Percentiles rank a stretch among this genome's conserved stretches.
These are phyloP conservation scores for Bellardia pandia DNA, from an alignment of 2,888 invertebrate genomes.

Conservation along the genomic window DNA sequence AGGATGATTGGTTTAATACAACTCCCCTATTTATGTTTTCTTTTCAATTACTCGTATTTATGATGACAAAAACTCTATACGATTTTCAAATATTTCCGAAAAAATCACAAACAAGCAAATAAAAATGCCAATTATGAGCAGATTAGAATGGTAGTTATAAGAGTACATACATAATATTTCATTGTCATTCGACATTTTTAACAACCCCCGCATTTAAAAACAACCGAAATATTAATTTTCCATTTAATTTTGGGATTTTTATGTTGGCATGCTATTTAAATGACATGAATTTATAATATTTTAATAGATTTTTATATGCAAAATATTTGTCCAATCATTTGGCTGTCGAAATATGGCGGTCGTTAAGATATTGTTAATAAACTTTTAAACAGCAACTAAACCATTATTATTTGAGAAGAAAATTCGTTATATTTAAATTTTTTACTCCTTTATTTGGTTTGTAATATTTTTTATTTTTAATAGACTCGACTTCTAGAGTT, in stretches of 20 bases:
- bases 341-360: not conserved
- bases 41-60: not conserved
- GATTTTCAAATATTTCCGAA: constrained; percentile 46
- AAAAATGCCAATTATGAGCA: constrained; percentile 70
- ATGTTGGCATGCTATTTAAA: constrained; percentile 9
- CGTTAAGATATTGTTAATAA: not conserved
- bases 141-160: constrained; percentile 64
- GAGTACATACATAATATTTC: constrained; percentile 7
- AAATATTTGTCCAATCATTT: not conserved
- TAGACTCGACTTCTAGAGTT: too few relatives aligned
- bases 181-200: not conserved
- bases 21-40: constrained; percentile 48
- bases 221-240: constrained; percentile 63
- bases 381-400: too few relatives aligned
- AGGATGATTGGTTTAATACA: constrained; percentile 54
- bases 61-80: not conserved
- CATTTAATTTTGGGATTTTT: constrained; percentile 53
- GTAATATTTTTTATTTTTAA: too few relatives aligned
- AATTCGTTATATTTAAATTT: too few relatives aligned
- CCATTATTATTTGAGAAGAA: too few relatives aligned
- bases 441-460: too few relatives aligned
- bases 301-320: constrained; percentile 10
- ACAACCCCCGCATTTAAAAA: constrained; percentile 57
- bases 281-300: not conserved
- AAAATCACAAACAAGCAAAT: constrained; percentile 47